Evolutionary conservation across 2,113 vertebrate genomes (phyloP).

Genomic region (Carettochelys insculpta): DNA sequence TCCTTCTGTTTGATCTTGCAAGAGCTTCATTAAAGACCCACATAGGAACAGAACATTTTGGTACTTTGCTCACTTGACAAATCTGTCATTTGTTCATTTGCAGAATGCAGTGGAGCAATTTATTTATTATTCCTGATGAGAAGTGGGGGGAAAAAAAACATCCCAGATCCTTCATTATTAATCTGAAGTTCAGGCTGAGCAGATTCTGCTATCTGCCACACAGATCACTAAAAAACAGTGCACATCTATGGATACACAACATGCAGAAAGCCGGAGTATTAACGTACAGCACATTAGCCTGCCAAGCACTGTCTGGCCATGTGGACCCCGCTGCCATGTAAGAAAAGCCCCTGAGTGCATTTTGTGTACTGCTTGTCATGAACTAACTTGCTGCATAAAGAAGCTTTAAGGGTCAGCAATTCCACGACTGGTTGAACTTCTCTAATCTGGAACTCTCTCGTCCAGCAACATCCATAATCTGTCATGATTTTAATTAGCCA

Average conservation of each 20-base stretch:
- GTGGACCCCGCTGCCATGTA: neutral
- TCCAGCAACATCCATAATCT: too few species aligned
- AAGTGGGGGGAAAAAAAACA: accelerated
- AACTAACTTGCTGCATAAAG: neutral
- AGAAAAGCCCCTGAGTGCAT: neutral
- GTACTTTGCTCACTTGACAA: constrained; percentile 18
- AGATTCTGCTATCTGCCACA: neutral
- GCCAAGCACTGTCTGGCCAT: neutral
- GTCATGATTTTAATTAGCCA: too few species aligned
- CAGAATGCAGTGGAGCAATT: neutral
- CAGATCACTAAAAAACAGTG: neutral
- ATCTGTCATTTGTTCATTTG: neutral
- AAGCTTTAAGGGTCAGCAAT: accelerated
- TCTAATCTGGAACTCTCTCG: too few species aligned
- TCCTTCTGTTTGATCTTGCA: constrained; percentile 48
- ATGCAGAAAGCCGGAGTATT: neutral
- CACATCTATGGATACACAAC: neutral
- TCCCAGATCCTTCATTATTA: neutral
- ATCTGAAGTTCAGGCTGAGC: neutral
- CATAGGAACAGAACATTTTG: constrained; percentile 25
- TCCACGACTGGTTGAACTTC: too few species aligned
- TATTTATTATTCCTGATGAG: neutral
- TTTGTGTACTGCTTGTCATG: neutral
- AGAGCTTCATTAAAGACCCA: constrained; percentile 55
- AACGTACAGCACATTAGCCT: neutral